Base-by-base conservation (phyloP, 2,797 vertebrate species). In the Leptodactylus fallax region DNA sequence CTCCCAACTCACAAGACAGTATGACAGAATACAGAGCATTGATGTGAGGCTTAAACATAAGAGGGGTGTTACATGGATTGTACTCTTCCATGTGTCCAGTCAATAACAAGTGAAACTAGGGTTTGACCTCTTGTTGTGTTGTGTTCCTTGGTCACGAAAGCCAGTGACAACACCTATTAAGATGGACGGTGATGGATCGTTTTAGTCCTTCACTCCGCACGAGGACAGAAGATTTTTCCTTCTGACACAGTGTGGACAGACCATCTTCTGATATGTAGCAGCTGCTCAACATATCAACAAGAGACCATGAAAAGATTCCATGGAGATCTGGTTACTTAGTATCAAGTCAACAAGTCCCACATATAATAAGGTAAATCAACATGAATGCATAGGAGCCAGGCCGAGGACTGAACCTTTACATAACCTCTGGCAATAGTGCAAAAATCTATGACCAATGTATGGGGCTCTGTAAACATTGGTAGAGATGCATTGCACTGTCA, bases 321-420 rank as follows among this genome's bases (percentile, higher is more conserved):
- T 65, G 51, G 47, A 67, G 86, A 82, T 86, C 45, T 56, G 58
- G 51, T 87, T 71, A 65, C 79, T 77, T 76, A 17, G 25, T 58
- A 47, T 77, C 25, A 14, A 45, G 36, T 82, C 51, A 49, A 9
- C 53, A 60, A 17, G 67, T 69, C 19, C 67, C 81, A 45, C 49
- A 55, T 82, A 53, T 72, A 83, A 58, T 85, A 56, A 63, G 21
- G n/a, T 12, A 25, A 63, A 45, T 47, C n/a, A 63, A 56, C n/a
- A 63, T 17, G 12, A 61, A 85, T 61, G 36, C 14, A 7, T 60
- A 23, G 58, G 27, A 11, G n/a, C 21, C 17, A 1, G 45, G 45
- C 71, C n/a, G 21, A 85, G 21, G 27, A 21, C 11, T 77, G n/a
- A 77, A 63, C 12, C 72, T 85, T 76, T 76, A 76, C 21, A 61